phyloP scores from a whole-genome alignment of 1,140 invertebrate genomes.

The Grapholita molesta region DNA sequence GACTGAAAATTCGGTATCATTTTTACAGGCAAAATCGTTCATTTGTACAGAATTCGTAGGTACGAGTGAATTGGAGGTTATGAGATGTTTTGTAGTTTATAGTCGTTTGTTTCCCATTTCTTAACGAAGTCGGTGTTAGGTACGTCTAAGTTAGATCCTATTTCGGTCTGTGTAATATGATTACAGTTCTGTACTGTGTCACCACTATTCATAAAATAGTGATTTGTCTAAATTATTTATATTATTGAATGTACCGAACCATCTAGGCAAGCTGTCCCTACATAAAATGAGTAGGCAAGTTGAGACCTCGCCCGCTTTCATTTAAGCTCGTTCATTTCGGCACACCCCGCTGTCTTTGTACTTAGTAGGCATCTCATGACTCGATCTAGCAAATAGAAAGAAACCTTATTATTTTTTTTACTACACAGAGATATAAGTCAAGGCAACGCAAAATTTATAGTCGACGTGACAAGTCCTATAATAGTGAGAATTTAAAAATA shows the following conservation, averaged over 20 bases:
- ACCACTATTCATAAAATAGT: neutral
- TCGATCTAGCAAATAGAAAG: neutral
- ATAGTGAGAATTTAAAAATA: too few species aligned
- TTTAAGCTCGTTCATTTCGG: conserved; percentile 6
- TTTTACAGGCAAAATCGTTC: neutral
- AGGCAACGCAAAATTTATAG: too few species aligned
- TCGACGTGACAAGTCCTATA: too few species aligned
- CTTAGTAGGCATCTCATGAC: neutral
- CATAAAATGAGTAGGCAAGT: neutral
- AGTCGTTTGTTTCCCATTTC: conserved; percentile 11
- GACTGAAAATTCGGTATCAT: neutral
- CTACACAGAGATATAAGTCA: too few species aligned
- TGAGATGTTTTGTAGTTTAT: neutral
- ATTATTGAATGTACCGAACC: neutral
- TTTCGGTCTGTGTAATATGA: neutral
- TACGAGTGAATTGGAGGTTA: neutral
- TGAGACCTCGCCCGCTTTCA: neutral
- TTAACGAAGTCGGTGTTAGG: neutral
- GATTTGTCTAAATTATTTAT: neutral
- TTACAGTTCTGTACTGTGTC: too few species aligned
- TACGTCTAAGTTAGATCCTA: neutral
- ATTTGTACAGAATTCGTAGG: neutral
- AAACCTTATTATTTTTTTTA: neutral
- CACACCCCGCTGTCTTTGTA: conserved; percentile 15
- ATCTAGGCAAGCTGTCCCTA: neutral